Base-by-base conservation (phyloP, 2,113 vertebrate genomes). In the Carettochelys insculpta region DNA sequence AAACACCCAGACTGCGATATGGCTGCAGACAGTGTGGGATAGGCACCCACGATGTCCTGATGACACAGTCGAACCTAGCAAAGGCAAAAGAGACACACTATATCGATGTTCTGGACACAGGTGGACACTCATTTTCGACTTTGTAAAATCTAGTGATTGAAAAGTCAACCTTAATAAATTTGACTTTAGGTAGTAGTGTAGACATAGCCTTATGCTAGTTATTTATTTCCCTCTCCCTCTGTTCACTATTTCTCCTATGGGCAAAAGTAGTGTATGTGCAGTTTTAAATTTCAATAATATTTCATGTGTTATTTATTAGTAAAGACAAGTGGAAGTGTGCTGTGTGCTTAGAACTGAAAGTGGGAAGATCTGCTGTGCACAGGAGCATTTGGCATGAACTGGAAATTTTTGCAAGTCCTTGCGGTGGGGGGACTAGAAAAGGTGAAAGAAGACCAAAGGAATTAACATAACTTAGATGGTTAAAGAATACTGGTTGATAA, bases 271-370 rank as follows among this genome's bases (percentile, higher is more conserved):
- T 12, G 43, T 6, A 29, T 89, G 87, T 93, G 68, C 29, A 51
- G 43, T 24, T 93, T 89, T 87, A 68, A 87, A 68, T 90, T 73
- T 91, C 82, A 92, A 78, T 73, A 53, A 11, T 81, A 78, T 87
- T 47, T 87, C 38, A 1, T 61, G 81, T 48, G 53, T 90, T 93
- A 82, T 27, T 80, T 77, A 78, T 41, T 84, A 76, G 52, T 34
- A 85, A 92, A 84, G 50, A 14, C 73, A 50, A 56, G 17, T 89
- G 43, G 58, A 76, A 52, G 83, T 41, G 25, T 27, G 34, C 87
- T 61, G 38, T 80, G 52, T 73, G 24, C 54, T 29, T 25, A 88
- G 88, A 88, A 77, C 25, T 86, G 58, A 79, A 92, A 25, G 79
- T 87, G 80, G 29, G 78, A 52, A 4, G 54, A 6, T 80, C 77